Evolutionary conservation across 2,888 invertebrate genomes (phyloP).

Genomic region (Lagria hirta): DNA sequence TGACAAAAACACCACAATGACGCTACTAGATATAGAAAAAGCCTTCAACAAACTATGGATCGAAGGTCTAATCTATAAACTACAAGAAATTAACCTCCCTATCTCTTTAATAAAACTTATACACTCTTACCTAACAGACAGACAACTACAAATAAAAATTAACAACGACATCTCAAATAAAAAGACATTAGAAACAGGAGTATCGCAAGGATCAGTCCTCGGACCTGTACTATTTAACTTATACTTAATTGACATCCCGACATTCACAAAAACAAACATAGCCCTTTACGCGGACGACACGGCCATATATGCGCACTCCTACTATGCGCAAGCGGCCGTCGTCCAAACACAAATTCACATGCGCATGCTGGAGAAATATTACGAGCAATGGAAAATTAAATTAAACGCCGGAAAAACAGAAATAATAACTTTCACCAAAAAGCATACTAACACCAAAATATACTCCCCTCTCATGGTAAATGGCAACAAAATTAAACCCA

Average conservation of each 20-base stretch:
- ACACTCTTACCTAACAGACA: constrained; percentile 33
- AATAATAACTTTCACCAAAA: constrained; percentile 20
- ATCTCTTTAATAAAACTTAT: constrained; percentile 32
- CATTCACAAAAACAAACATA: constrained; percentile 17
- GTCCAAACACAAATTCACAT: constrained; percentile 21
- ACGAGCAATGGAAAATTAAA: constrained; percentile 23
- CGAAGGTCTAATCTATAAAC: constrained; percentile 40
- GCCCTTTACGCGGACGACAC: constrained; percentile 28
- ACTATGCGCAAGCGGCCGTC: constrained; percentile 10
- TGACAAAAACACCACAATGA: constrained; percentile 34
- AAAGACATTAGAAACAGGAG: constrained; percentile 26
- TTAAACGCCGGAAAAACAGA: constrained; percentile 28
- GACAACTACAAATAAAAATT: constrained; percentile 31
- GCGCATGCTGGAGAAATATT: constrained; percentile 15
- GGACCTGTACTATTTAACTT: constrained; percentile 25
- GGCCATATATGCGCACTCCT: constrained; percentile 24
- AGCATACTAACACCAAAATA: constrained; percentile 18
- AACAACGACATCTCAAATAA: constrained; percentile 5
- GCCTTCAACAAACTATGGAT: constrained; percentile 46
- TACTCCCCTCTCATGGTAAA: constrained; percentile 14
- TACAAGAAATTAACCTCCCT: constrained; percentile 33
- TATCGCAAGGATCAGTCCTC: constrained; percentile 23
- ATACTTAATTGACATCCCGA: constrained; percentile 21
- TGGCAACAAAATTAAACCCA: constrained; percentile 9
- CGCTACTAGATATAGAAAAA: constrained; percentile 44